Evolutionary conservation across 2,113 vertebrate species (phyloP).

Genomic region (Menidia beryllina): DNA sequence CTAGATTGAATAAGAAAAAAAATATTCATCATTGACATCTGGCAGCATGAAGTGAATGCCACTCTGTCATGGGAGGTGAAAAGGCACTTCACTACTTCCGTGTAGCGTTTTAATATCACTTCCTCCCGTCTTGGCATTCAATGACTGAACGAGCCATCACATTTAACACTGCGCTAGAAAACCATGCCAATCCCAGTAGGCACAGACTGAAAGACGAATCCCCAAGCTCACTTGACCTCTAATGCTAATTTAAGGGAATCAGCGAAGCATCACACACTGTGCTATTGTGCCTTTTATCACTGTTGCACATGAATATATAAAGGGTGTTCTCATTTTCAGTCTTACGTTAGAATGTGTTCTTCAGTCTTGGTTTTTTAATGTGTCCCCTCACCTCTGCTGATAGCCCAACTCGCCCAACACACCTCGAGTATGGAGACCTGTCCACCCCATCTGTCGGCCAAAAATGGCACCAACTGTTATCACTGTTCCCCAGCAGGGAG

Average conservation of each 20-base stretch:
- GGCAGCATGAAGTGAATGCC: slow-evolving; percentile 24
- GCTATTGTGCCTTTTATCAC: slow-evolving; percentile 83
- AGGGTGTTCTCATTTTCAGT: slow-evolving; percentile 65
- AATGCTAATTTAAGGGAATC: slow-evolving; percentile 67
- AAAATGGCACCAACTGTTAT: slow-evolving; percentile 69
- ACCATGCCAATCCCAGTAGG: slow-evolving; percentile 22
- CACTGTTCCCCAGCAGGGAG: slow-evolving; percentile 68
- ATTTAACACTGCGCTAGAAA: slow-evolving; percentile 37
- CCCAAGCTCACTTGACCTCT: slow-evolving; percentile 44
- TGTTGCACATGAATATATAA: slow-evolving; percentile 72
- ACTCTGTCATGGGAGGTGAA: slow-evolving; percentile 17
- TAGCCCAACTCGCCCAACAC: slow-evolving; percentile 28
- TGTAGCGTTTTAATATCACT: neutral
- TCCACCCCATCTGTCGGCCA: slow-evolving; percentile 40
- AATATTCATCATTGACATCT: neutral
- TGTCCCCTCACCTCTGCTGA: slow-evolving; percentile 16
- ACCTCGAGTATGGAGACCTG: slow-evolving; percentile 32
- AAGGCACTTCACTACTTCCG: slow-evolving; percentile 33
- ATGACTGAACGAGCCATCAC: slow-evolving; percentile 2
- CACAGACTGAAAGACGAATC: slow-evolving; percentile 45
- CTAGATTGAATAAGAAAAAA: neutral
- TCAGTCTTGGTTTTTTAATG: slow-evolving; percentile 19
- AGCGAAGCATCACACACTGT: slow-evolving; percentile 78
- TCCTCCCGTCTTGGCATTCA: slow-evolving; percentile 1
- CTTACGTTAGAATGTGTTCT: slow-evolving; percentile 62